Evolutionary conservation across 2,888 invertebrate genomes (phyloP), one percentile per base, ranked within the genome.

Genomic region (Andrena camellia): DNA sequence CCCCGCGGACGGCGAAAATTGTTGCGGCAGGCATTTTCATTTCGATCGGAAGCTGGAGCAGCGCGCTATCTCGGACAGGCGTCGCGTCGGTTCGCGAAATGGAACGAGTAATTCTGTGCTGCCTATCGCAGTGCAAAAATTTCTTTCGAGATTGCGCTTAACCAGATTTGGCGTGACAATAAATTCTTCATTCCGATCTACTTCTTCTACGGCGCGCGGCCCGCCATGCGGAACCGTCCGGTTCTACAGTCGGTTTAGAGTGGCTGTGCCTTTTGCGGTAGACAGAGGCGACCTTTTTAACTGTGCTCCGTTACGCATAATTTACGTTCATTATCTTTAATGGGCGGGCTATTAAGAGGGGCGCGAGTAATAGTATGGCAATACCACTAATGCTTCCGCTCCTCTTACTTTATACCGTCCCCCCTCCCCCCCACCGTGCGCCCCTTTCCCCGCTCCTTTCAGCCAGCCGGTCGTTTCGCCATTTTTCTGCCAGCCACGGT

Each of bases 271-370:
- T 86, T 81, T 82, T 78, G 81, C 81, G 76, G 81, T 85, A 63
- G 74, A 79, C 78, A 78, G 78, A 78, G 83, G 86, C 83, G 86
- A 86, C 85, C 89, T 90, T 90, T 91, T 91, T 90, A 90, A 90
- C 89, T 83, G 88, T 74, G 81, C 81, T 80, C 86, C 89, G 86
- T 84, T 85, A 84, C 88, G 88, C 89, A 90, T 91, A 90, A 91
- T 90, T 91, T 90, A 88, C 86, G 86, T 87, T 88, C 89, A 90
- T 91, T 91, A 91, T 89, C 86, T 87, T 85, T 90, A 91, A 91
- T 87, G 89, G 86, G 86, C 82, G 66, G 71, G 86, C 91, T 90
- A 89, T 91, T 91, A 91, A 81, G 83, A 87, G 86, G 84, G 80
- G 84, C 85, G 85, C 87, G 89, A 88, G 86, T 88, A 89, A 88